Conservation (phyloP, 2,797 vertebrate species). For the Lerista edwardsae region DNA sequence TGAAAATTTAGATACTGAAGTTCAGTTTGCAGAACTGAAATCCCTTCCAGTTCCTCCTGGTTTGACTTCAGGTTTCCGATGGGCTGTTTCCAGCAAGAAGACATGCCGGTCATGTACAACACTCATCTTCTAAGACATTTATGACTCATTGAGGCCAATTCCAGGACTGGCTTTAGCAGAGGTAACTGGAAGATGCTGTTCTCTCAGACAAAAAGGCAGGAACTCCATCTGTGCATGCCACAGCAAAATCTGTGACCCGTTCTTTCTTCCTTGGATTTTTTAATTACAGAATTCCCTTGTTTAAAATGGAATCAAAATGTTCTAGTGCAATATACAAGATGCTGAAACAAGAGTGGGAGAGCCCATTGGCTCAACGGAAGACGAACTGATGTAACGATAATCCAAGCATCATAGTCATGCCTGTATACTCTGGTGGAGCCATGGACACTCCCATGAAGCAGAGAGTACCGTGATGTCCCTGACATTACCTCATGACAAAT, state of each 20-base stretch:
- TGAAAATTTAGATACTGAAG: conserved; percentile 49
- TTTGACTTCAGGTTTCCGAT: conserved; percentile 20
- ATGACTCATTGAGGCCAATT: conserved; percentile 18
- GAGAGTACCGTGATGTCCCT: neutral
- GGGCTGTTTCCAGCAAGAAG: neutral
- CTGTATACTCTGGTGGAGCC: neutral
- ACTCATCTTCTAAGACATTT: neutral
- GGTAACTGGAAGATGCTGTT: neutral
- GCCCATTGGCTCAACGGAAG: neutral
- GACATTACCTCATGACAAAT: neutral
- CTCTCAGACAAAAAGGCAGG: neutral
- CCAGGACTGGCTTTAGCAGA: conserved; percentile 17
- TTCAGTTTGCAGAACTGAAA: neutral
- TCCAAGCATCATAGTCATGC: neutral
- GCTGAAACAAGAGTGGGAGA: neutral
- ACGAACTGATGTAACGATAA: neutral
- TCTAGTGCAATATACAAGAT: conserved; percentile 73
- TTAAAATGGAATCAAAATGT: conserved; percentile 51
- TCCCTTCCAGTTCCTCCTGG: conserved; percentile 2
- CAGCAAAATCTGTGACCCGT: conserved; percentile 28
- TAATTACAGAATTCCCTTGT: conserved; percentile 11
- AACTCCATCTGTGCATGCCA: neutral
- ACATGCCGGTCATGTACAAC: neutral
- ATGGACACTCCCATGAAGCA: neutral
- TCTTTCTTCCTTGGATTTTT: conserved; percentile 41